A percentile compares a stretch with the other conserved stretches of the same genome.
Evolutionary conservation across 2,888 invertebrate species (phyloP).

Genomic region (Cerceris rybyensis): DNA sequence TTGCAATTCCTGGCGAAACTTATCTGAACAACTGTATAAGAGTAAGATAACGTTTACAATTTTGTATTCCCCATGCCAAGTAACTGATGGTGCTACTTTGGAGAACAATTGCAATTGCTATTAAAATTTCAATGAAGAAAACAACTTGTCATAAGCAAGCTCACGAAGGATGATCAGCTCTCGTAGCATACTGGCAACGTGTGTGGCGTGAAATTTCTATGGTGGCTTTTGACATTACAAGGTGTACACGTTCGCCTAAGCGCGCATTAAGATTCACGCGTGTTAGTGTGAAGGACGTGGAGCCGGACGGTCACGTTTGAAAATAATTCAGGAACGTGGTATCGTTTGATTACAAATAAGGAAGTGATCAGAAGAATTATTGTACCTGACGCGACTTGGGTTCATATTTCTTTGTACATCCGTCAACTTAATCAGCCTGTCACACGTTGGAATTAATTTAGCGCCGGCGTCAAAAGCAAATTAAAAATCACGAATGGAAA

Average conservation of each 20-base stretch:
- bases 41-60: too few relatives aligned
- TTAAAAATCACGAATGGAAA: constrained; percentile 1
- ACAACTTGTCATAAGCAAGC: not conserved
- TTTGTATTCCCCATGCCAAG: too few relatives aligned
- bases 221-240: constrained; percentile 9
- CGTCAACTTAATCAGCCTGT: constrained; percentile 51
- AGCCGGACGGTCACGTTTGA: constrained; percentile 24
- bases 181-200: constrained; percentile 29
- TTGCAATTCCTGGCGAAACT: too few relatives aligned
- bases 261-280: constrained; percentile 32
- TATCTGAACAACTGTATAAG: too few relatives aligned
- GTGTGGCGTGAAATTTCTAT: constrained; percentile 40
- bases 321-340: constrained; percentile 44
- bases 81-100: too few relatives aligned
- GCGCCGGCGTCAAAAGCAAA: not conserved
- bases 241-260: constrained; percentile 5
- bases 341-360: constrained; percentile 46
- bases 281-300: constrained; percentile 39
- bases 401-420: constrained; percentile 44
- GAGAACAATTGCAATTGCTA: too few relatives aligned
- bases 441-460: not conserved
- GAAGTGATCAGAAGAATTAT: constrained; percentile 49
- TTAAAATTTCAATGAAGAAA: too few relatives aligned
- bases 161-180: not conserved
- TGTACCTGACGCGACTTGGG: constrained; percentile 32